A percentile compares a stretch with the other conserved stretches of the same genome.
These are phyloP conservation scores for Polydrusus pterygomalis DNA, from an alignment of 2,888 invertebrate species.

Conservation along the genomic window DNA sequence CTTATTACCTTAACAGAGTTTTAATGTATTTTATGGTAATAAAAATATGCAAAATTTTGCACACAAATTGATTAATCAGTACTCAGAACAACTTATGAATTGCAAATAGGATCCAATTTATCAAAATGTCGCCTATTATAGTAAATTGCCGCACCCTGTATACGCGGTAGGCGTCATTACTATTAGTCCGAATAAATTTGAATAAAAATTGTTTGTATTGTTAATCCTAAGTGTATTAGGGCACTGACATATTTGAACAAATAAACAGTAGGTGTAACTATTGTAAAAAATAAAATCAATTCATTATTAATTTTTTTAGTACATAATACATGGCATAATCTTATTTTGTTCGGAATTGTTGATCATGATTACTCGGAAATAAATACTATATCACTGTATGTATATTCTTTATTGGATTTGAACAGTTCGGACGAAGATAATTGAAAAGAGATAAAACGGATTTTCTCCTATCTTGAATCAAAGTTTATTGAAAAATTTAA, in stretches of 20 bases:
- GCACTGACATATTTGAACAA: constrained; percentile 46
- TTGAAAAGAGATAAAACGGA: constrained; percentile 1
- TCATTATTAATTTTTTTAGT: constrained; percentile 34
- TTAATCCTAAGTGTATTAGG: constrained; percentile 42
- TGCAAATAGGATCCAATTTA: constrained; percentile 41
- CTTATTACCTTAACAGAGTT: not conserved
- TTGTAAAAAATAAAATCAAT: constrained; percentile 47
- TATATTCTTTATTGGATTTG: constrained; percentile 2
- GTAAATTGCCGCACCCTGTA: constrained; percentile 43
- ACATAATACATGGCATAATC: constrained; percentile 10
- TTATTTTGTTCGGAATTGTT: constrained; percentile 4
- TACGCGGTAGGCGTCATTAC: constrained; percentile 43
- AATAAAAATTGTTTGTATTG: constrained; percentile 47
- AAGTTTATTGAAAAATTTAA: not conserved
- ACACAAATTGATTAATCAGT: not conserved
- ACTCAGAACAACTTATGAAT: constrained; percentile 30
- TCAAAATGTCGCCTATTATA: constrained; percentile 47
- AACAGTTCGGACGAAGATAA: not conserved
- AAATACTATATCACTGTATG: not conserved
- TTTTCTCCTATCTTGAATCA: constrained; percentile 2
- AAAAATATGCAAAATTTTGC: constrained; percentile 23
- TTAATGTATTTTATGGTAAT: constrained; percentile 7
- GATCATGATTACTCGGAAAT: not conserved
- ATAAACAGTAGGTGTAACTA: constrained; percentile 44
- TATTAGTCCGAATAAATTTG: constrained; percentile 47